Evolutionary conservation across 2,797 vertebrate genomes (phyloP), one percentile per base, ranked within the genome.

Genomic region (Tiaroga cobitis): DNA sequence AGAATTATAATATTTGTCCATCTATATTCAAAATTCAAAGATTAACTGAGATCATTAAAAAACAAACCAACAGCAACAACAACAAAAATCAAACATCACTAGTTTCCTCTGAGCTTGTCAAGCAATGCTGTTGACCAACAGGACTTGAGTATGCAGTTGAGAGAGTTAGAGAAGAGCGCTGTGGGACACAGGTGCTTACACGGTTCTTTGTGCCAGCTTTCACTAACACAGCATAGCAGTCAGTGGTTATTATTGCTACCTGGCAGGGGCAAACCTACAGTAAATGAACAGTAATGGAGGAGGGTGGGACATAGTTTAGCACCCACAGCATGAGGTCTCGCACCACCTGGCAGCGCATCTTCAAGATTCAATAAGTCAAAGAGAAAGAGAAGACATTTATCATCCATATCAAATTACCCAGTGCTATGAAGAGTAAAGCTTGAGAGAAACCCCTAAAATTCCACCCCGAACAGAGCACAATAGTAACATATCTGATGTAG

Each of bases 231-330:
- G 80, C 32, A 9, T 54, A 74, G 39, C 81, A 84, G 85, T 26
- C 2, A 76, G n/a, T 15, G 21, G 59, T 56, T 77, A 63, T 85
- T 87, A 88, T 84, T 85, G 81, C 83, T 51, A 79, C 82, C 68
- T 85, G 39, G 81, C 32, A 74, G 80, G 72, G 82, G 65, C 16
- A 61, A 67, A 70, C 77, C 85, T 54, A 86, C 41, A 85, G 87
- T n/a, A 89, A 89, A 88, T 84, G 72, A 90, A 78, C 76, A 68
- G 88, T 29, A 70, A 54, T 61, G 51, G 56, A 63, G 54, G 59
- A 84, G 74, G 75, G 81, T 78, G 81, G 81, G 78, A 61, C 46
- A 51, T 74, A 88, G 83, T 88, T 90, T 88, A 90, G 69, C 88
- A 80, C 83, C 77, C 81, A 79, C 88, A 80, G 84, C 77, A 69